A percentile compares a stretch with the other conserved stretches of the same genome.
Conservation (phyloP, 1,140 invertebrate genomes). For the Tenebrio molitor region DNA sequence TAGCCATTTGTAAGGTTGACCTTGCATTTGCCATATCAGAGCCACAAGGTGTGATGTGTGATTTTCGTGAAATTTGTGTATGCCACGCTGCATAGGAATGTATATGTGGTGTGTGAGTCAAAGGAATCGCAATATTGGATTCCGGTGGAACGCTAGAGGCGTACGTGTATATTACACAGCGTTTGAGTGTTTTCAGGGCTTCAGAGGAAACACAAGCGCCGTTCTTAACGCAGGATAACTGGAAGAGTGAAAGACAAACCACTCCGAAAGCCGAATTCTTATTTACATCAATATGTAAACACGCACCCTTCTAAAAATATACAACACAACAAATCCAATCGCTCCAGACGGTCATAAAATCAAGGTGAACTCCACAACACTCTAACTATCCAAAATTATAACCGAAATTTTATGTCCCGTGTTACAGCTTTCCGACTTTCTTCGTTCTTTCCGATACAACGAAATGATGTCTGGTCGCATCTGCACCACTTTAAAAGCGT, state of each 20-base stretch:
- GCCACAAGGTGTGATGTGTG: conserved; percentile 18
- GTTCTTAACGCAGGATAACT: conserved; percentile 28
- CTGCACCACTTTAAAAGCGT: conserved; percentile 11
- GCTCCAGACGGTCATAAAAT: neutral
- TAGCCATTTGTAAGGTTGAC: conserved; percentile 9
- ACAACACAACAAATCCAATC: neutral
- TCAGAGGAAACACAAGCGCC: conserved; percentile 18
- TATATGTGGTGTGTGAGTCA: conserved; percentile 31
- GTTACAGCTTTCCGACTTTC: conserved; percentile 23
- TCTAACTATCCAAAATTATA: conserved; percentile 18
- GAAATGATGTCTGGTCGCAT: conserved; percentile 19
- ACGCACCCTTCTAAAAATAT: conserved; percentile 12
- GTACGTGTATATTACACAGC: conserved; percentile 38
- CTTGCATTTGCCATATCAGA: neutral
- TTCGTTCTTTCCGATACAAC: neutral
- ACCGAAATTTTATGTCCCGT: conserved; percentile 8
- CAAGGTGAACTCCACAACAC: conserved; percentile 5
- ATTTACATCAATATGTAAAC: conserved; percentile 29
- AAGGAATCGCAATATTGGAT: conserved; percentile 40
- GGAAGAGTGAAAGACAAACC: conserved; percentile 21
- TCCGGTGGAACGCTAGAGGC: conserved; percentile 31
- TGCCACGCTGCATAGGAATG: conserved; percentile 32
- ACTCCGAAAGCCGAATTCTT: conserved; percentile 2
- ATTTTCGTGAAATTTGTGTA: conserved; percentile 36
- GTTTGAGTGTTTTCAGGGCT: conserved; percentile 36